These are phyloP conservation scores for Brachyhypopomus gauderio DNA, from an alignment of 2,113 vertebrate genomes.

Conservation along the genomic window DNA sequence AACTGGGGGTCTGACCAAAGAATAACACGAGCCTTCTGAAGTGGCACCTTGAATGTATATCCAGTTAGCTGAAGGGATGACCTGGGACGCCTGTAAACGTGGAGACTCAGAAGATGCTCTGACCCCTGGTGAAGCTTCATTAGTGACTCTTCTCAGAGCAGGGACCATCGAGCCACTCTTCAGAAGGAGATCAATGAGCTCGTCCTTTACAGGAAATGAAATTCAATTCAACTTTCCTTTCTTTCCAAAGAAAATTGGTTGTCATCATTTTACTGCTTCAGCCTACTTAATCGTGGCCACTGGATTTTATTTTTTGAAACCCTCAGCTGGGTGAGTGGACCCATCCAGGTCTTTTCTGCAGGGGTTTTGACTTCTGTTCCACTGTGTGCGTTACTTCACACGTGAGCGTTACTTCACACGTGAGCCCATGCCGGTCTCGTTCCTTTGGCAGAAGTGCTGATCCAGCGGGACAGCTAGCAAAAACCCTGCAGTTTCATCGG, in stretches of 20 bases:
- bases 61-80: conserved; percentile 52
- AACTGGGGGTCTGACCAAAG: conserved; percentile 15
- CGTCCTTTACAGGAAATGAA: conserved; percentile 10
- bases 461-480: conserved; percentile 1
- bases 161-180: conserved; percentile 22
- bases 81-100: conserved; percentile 51
- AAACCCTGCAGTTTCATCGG: conserved; percentile 1
- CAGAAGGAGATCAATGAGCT: conserved; percentile 41
- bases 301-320: not conserved
- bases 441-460: conserved; percentile 18
- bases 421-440: not conserved
- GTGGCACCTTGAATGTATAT: conserved; percentile 51
- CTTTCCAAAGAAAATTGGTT: conserved; percentile 9
- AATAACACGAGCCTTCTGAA: conserved; percentile 49
- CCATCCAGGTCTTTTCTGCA: not conserved
- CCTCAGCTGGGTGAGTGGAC: not conserved
- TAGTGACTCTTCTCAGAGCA: conserved; percentile 45
- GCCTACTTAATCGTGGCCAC: not conserved
- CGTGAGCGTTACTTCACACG: conserved; percentile 24
- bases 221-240: conserved; percentile 13
- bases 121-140: conserved; percentile 45
- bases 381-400: conserved; percentile 12
- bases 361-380: not conserved
- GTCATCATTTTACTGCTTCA: not conserved
- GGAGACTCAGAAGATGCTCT: conserved; percentile 28